Evolutionary conservation across 2,113 vertebrate species (phyloP).

Genomic region (Grallaria varia): DNA sequence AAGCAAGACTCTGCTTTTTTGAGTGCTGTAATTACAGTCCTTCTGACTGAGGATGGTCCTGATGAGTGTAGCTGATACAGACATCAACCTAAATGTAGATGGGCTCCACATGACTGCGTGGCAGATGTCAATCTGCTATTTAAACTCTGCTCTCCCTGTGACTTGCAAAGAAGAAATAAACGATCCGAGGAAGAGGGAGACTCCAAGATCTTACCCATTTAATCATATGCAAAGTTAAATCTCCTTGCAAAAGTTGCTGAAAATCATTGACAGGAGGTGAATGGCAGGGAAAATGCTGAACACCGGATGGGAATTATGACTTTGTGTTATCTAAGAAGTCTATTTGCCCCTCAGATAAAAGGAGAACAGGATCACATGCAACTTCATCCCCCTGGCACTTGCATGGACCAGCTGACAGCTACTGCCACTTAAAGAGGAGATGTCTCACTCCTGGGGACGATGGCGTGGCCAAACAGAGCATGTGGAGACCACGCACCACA

Average conservation of each 20-base stretch:
- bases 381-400: not conserved
- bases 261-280: not conserved
- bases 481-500: rapidly evolving
- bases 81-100: conserved; percentile 3
- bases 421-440: not conserved
- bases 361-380: not conserved
- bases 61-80: not conserved
- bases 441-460: not conserved
- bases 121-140: conserved; percentile 13
- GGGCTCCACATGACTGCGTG: not conserved
- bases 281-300: not conserved
- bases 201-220: not conserved
- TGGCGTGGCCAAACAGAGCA: not conserved
- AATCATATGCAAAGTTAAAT: not conserved
- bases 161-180: not conserved
- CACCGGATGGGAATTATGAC: not conserved
- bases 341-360: not conserved
- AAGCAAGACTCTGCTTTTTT: not conserved
- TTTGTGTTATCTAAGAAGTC: not conserved
- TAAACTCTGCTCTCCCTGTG: not conserved
- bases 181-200: not conserved
- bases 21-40: not conserved
- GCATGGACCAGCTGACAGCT: not conserved
- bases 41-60: not conserved
- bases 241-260: not conserved